Evolutionary conservation across 2,113 vertebrate genomes (phyloP).

Genomic region (Picathartes gymnocephalus): DNA sequence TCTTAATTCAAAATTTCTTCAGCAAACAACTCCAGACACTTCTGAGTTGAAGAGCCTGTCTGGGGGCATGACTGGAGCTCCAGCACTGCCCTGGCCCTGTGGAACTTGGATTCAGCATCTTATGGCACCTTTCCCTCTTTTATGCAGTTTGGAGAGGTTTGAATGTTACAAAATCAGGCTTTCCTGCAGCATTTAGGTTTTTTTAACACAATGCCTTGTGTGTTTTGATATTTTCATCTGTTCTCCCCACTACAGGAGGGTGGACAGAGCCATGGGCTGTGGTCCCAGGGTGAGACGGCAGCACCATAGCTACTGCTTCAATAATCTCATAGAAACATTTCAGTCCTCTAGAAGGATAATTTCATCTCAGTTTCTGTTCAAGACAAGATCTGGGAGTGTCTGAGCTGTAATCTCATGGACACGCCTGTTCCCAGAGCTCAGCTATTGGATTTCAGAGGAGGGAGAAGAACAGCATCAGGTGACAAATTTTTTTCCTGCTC

Average conservation of each 20-base stretch:
- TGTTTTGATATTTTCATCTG: neutral
- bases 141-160: neutral
- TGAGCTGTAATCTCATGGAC: neutral
- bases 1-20: neutral
- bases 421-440: slow-evolving; percentile 7
- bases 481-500: neutral
- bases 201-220: neutral
- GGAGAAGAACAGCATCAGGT: slow-evolving; percentile 29
- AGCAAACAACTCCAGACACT: neutral
- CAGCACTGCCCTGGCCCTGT: neutral
- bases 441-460: slow-evolving; percentile 16
- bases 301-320: neutral
- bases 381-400: neutral
- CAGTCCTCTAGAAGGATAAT: neutral
- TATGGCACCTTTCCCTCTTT: neutral
- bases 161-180: neutral
- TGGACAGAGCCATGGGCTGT: accelerated
- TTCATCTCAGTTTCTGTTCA: neutral
- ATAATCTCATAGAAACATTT: neutral
- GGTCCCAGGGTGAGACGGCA: neutral
- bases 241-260: accelerated
- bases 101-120: neutral
- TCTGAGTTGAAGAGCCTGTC: neutral
- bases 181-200: neutral
- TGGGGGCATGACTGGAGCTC: neutral